phyloP scores from a whole-genome alignment of 2,113 vertebrate species.

The Catagonus wagneri region DNA sequence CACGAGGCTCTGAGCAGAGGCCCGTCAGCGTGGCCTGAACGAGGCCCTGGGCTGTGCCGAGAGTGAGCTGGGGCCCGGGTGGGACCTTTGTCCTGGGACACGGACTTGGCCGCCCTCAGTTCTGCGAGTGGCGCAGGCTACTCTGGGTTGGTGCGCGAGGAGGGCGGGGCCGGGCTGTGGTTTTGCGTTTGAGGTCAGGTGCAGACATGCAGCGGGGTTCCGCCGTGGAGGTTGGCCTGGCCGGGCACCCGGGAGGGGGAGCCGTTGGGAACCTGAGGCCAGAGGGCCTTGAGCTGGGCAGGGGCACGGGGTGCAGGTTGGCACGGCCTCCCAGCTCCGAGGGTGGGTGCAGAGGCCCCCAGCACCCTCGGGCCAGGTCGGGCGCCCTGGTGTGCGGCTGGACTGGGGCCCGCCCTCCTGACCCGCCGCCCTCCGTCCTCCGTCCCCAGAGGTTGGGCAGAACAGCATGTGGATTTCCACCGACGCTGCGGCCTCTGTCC shows the following conservation, averaged over 20 bases:
- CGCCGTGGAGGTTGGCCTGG: neutral
- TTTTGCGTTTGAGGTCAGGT: neutral
- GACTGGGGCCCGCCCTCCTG: no score
- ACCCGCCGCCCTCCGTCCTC: accelerated
- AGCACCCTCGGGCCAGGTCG: accelerated
- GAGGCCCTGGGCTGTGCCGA: neutral
- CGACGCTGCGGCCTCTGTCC: conserved; percentile 93
- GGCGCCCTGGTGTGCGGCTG: neutral
- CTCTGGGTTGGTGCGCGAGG: neutral
- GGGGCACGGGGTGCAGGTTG: neutral
- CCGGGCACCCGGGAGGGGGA: accelerated
- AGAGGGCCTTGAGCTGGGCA: neutral
- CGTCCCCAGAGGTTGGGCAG: conserved; percentile 95
- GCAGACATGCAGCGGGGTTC: neutral
- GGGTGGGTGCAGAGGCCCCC: no score
- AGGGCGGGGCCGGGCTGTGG: neutral
- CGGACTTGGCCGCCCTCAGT: neutral
- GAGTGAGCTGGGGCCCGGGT: neutral
- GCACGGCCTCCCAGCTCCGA: accelerated
- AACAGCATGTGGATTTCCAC: conserved; percentile 98
- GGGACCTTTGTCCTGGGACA: no score
- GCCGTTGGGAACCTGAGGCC: neutral
- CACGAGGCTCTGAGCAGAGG: no score
- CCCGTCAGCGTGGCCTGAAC: no score
- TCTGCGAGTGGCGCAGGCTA: no score